phyloP scores from a whole-genome alignment of 2,888 invertebrate genomes.

The Masnerella sp. region DNA sequence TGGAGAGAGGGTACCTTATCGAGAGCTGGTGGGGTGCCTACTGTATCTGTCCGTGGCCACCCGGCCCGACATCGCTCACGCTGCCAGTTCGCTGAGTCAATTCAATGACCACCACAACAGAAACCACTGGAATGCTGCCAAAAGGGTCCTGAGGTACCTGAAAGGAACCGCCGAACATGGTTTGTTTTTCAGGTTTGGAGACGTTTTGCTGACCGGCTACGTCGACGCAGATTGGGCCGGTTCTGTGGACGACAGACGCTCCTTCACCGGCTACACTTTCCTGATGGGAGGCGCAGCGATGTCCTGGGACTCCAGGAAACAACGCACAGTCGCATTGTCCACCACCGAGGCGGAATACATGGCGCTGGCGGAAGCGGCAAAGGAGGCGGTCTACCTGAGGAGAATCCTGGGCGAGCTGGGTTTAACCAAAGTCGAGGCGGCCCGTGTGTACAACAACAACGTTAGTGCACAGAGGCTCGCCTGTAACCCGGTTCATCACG shows the following conservation, averaged over 20 bases:
- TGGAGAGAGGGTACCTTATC: not conserved
- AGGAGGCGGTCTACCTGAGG: not conserved
- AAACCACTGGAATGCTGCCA: not conserved
- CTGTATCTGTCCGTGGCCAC: not conserved
- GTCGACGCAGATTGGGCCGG: conserved; percentile 12
- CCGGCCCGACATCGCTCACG: conserved; percentile 5
- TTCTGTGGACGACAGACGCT: not conserved
- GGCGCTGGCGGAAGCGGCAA: not conserved
- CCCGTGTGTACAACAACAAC: not conserved
- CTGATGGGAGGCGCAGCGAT: not conserved
- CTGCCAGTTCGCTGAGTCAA: not conserved
- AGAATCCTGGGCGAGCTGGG: not conserved
- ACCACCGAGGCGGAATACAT: too few relatives aligned
- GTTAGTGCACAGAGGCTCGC: conserved; percentile 4
- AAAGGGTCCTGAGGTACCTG: not conserved
- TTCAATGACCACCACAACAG: not conserved
- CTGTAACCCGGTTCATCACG: not conserved
- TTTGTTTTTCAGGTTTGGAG: not conserved
- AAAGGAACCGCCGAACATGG: not conserved
- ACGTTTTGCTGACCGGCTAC: not conserved
- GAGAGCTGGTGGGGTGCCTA: not conserved
- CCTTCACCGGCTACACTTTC: conserved; percentile 9
- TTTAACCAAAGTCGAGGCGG: too few relatives aligned
- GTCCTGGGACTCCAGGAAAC: not conserved
- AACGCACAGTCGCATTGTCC: not conserved